Evolutionary conservation across 2,113 vertebrate genomes (phyloP).

Genomic region (Gyps fulvus): DNA sequence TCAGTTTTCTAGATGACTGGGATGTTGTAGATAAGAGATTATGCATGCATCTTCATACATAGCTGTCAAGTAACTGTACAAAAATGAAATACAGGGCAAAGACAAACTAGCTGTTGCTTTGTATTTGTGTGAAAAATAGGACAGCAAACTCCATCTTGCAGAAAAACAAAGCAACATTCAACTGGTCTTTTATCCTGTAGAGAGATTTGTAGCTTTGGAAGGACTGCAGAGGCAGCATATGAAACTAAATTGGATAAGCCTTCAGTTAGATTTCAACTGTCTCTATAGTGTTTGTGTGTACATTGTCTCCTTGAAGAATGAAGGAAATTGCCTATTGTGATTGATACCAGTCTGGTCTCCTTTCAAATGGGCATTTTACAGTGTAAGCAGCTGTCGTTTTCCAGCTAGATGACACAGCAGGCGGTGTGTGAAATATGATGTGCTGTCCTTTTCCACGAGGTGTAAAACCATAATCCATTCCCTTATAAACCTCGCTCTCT

Average conservation of each 20-base stretch:
- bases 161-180: background rate
- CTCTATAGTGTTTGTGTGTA: background rate
- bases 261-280: background rate
- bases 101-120: background rate
- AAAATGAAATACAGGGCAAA: background rate
- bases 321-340: background rate
- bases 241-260: background rate
- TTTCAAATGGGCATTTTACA: background rate
- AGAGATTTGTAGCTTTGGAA: background rate
- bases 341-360: background rate
- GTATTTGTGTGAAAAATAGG: background rate
- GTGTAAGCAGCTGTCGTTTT: background rate
- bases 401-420: background rate
- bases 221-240: background rate
- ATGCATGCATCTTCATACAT: background rate
- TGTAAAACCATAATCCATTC: background rate
- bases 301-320: background rate
- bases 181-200: background rate
- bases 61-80: background rate
- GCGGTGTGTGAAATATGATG: background rate
- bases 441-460: background rate
- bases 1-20: background rate
- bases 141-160: background rate
- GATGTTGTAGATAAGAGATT: background rate
- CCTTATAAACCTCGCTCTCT: background rate